Conservation (phyloP, 2,797 vertebrate genomes). For the Triplophysa yarkandensis region DNA sequence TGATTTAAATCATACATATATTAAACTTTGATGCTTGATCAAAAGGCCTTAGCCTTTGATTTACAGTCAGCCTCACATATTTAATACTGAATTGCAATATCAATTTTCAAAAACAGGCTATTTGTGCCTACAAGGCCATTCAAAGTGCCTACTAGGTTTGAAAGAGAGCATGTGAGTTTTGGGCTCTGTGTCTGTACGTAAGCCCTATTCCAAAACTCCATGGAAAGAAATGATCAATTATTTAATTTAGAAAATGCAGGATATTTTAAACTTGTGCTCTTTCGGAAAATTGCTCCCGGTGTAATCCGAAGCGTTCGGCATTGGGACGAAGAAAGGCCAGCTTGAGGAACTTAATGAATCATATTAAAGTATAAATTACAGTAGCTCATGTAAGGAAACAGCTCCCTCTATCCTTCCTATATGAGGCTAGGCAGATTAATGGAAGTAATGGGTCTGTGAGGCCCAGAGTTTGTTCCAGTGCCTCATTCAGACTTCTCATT, state of each 20-base stretch:
- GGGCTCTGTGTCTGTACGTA: neutral
- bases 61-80: too few relatives aligned
- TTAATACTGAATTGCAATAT: too few relatives aligned
- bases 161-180: neutral
- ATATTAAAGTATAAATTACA: constrained; percentile 17
- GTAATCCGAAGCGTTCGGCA: neutral
- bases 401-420: constrained; percentile 51
- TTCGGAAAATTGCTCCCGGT: neutral
- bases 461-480: constrained; percentile 9
- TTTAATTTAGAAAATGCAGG: constrained; percentile 3
- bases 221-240: neutral
- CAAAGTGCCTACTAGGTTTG: neutral
- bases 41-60: too few relatives aligned
- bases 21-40: too few relatives aligned
- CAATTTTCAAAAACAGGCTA: neutral
- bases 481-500: constrained; percentile 8
- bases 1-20: too few relatives aligned
- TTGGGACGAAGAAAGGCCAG: constrained; percentile 12
- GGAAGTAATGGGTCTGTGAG: constrained; percentile 5
- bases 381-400: constrained; percentile 47
- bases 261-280: neutral
- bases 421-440: constrained; percentile 15
- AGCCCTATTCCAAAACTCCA: neutral
- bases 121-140: neutral
- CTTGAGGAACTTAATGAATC: constrained; percentile 33